Percentiles rank a stretch among this genome's conserved stretches.
Conservation (phyloP, 2,113 vertebrate genomes). For the Talpa occidentalis region DNA sequence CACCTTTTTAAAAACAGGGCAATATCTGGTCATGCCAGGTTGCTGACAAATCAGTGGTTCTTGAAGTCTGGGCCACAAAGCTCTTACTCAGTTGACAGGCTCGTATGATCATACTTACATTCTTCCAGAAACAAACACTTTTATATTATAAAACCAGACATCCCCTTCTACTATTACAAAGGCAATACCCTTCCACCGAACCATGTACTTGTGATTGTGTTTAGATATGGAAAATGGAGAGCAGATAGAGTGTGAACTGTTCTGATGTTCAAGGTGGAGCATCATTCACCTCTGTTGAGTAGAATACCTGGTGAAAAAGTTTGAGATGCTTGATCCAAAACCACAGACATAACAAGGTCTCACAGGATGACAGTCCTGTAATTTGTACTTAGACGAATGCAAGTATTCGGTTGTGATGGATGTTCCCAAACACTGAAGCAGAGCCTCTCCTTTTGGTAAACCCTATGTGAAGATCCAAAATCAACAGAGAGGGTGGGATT, state of each 20-base stretch:
- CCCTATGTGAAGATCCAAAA: neutral
- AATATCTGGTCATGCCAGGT: neutral
- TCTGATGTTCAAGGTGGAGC: neutral
- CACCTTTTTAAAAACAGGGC: neutral
- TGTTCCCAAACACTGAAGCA: neutral
- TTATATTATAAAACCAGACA: neutral
- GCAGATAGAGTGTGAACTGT: neutral
- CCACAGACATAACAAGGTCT: neutral
- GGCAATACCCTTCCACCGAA: neutral
- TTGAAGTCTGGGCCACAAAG: neutral
- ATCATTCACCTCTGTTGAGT: neutral
- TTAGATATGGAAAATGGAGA: neutral
- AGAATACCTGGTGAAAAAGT: neutral
- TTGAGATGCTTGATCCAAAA: neutral
- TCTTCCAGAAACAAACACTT: neutral
- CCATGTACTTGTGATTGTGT: neutral
- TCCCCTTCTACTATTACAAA: neutral
- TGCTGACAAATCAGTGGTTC: neutral
- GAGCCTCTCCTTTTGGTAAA: neutral
- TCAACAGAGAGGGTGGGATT: neutral
- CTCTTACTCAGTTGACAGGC: neutral
- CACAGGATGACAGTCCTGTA: neutral
- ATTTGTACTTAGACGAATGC: neutral
- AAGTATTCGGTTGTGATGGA: neutral
- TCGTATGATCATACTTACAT: neutral